Evolutionary conservation across 2,888 invertebrate species (phyloP).

Genomic region (Lithophane socia): DNA sequence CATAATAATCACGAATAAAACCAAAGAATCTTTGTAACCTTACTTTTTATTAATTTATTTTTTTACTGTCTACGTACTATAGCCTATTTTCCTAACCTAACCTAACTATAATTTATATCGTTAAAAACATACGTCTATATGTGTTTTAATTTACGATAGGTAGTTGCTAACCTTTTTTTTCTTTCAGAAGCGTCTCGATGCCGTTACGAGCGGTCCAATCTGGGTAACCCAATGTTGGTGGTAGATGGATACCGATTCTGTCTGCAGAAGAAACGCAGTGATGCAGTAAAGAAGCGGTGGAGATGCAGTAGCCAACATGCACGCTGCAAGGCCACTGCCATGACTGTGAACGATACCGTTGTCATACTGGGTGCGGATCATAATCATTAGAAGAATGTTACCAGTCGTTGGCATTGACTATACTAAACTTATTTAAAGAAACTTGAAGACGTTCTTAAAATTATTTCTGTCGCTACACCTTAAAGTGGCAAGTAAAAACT

Average conservation of each 20-base stretch:
- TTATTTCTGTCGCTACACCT: neutral
- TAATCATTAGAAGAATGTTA: constrained; percentile 31
- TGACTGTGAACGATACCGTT: constrained; percentile 46
- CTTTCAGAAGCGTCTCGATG: constrained; percentile 26
- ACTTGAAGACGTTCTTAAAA: neutral
- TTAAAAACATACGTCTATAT: neutral
- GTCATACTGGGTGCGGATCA: constrained; percentile 22
- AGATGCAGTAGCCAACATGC: constrained; percentile 52
- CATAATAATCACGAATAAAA: neutral
- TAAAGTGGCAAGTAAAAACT: neutral
- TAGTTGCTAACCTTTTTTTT: neutral
- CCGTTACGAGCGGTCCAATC: constrained; percentile 32
- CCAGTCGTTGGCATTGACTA: neutral
- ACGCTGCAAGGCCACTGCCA: constrained; percentile 51
- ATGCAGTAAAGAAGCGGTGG: constrained; percentile 52
- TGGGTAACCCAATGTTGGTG: constrained; percentile 55
- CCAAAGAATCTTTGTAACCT: neutral
- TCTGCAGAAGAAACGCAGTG: constrained; percentile 44
- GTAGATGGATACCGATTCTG: constrained; percentile 56
- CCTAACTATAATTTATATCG: neutral
- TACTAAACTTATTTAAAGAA: neutral
- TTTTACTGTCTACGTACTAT: neutral
- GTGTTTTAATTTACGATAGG: neutral
- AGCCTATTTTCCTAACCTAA: neutral
- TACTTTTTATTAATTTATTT: neutral